Conservation (phyloP, 2,113 vertebrate species). For the Argyrosomus japonicus region DNA sequence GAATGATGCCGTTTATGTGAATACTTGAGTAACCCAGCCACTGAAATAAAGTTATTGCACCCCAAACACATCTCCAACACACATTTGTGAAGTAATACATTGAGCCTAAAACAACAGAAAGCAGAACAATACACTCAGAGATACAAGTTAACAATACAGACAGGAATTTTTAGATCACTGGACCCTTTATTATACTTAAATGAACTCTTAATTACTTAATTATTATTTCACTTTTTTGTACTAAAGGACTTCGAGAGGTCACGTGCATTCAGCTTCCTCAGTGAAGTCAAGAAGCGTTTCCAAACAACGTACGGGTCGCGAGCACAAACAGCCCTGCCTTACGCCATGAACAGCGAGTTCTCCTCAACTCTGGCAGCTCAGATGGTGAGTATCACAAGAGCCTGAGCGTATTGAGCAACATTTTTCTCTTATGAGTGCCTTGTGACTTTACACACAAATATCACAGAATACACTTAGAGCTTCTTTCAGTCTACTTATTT, state of each 20-base stretch:
- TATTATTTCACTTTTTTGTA: not conserved
- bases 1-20: not conserved
- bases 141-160: not conserved
- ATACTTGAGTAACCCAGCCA: not conserved
- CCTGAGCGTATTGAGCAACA: not conserved
- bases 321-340: conserved; percentile 96
- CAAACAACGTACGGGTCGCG: conserved; percentile 97
- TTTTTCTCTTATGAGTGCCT: not conserved
- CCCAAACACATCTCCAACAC: not conserved
- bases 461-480: not conserved
- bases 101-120: not conserved
- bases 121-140: not conserved
- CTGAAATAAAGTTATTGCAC: not conserved
- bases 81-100: not conserved
- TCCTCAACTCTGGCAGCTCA: conserved; percentile 95
- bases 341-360: conserved; percentile 99
- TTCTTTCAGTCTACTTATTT: not conserved
- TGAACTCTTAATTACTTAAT: too few species aligned
- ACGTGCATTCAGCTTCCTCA: conserved; percentile 94
- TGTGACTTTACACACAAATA: conserved; percentile 1
- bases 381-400: conserved; percentile 85
- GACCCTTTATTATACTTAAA: not conserved
- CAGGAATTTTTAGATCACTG: not conserved
- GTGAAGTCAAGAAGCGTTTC: conserved; percentile 96
- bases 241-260: conserved; percentile 95